Conservation (phyloP, 2,113 vertebrate genomes). For the Canis aureus region DNA sequence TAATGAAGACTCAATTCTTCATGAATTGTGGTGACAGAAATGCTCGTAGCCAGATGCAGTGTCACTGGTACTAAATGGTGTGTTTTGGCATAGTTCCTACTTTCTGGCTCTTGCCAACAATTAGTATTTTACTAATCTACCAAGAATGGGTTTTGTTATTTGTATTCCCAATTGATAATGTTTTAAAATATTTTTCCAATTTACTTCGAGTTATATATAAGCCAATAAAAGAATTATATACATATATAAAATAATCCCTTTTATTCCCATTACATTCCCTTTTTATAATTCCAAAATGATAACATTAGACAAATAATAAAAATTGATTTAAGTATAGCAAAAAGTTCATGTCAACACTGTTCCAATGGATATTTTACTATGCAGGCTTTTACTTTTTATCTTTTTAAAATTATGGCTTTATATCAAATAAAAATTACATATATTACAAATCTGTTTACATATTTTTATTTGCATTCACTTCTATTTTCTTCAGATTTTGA, state of each 20-base stretch:
- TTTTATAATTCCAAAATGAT: constrained; percentile 18
- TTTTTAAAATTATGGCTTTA: background rate
- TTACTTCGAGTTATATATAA: background rate
- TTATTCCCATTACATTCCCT: background rate
- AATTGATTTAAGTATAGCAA: background rate
- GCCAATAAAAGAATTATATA: background rate
- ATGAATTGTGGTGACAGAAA: background rate
- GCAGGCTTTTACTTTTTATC: background rate
- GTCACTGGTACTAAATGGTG: too few relatives aligned
- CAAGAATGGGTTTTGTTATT: background rate
- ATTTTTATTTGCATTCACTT: background rate
- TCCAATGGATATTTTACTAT: background rate
- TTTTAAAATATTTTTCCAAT: background rate
- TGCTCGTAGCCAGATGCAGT: background rate
- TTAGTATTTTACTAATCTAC: background rate
- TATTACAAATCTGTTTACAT: background rate
- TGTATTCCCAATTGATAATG: background rate
- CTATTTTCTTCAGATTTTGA: background rate
- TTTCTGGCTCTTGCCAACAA: background rate
- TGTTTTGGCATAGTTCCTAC: background rate
- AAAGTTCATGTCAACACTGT: background rate
- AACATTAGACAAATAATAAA: background rate
- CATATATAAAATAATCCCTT: background rate
- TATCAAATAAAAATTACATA: background rate
- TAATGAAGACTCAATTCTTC: background rate